Conservation (phyloP, 2,113 vertebrate species). For the Mesocricetus auratus region DNA sequence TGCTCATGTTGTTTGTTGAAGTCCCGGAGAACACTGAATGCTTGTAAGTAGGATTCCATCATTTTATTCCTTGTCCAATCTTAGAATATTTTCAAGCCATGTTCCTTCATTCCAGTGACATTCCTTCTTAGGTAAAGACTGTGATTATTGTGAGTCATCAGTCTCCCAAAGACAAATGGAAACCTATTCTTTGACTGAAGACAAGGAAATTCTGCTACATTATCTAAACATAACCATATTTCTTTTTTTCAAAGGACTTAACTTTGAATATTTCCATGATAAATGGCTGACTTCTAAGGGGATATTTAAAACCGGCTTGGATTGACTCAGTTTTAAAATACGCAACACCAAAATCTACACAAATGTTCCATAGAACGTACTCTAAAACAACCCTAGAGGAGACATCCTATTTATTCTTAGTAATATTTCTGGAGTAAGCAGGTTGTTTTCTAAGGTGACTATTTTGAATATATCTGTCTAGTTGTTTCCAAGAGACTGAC, state of each 20-base stretch:
- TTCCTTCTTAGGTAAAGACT: slow-evolving; percentile 8
- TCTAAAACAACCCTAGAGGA: background rate
- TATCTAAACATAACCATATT: slow-evolving; percentile 31
- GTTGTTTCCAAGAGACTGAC: background rate
- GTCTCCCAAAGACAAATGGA: slow-evolving; percentile 8
- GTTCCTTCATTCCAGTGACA: background rate
- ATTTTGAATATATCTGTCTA: background rate
- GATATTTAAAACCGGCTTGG: slow-evolving; percentile 21
- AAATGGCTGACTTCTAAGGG: slow-evolving; percentile 21
- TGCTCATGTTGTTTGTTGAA: background rate
- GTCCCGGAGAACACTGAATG: background rate
- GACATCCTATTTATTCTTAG: background rate
- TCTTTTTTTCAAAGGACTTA: slow-evolving; percentile 19
- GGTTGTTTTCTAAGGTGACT: background rate
- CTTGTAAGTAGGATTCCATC: background rate
- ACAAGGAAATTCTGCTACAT: slow-evolving; percentile 29
- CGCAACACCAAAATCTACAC: slow-evolving; percentile 24
- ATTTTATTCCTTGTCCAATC: background rate
- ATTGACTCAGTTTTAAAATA: slow-evolving; percentile 22
- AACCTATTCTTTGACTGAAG: slow-evolving; percentile 37
- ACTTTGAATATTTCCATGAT: slow-evolving; percentile 18
- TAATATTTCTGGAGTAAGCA: background rate
- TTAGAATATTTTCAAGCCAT: slow-evolving; percentile 17
- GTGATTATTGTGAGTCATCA: background rate
- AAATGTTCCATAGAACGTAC: background rate